Percentiles rank a stretch among this genome's conserved stretches.
These are phyloP conservation scores for Tragelaphus strepsiceros DNA, from an alignment of 2,113 vertebrate species.

Conservation along the genomic window DNA sequence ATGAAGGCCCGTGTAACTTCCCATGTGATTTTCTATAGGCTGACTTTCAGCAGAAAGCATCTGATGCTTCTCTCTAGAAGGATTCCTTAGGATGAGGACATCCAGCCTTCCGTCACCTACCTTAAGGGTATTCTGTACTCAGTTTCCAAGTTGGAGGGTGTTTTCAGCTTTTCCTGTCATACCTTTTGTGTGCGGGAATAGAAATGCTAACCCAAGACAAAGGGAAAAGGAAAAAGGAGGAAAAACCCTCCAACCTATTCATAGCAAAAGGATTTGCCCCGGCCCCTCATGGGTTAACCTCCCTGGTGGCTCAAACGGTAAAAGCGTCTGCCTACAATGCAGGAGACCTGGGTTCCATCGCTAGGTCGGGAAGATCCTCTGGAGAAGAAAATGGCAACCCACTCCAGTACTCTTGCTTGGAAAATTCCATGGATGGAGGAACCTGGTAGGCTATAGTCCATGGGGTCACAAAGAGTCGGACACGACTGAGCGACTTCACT, in stretches of 20 bases:
- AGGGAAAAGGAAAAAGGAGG: not conserved
- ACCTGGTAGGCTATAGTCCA: not conserved
- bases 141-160: not conserved
- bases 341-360: not conserved
- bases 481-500: not conserved
- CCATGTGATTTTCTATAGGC: fast-evolving
- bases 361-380: not conserved
- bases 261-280: not conserved
- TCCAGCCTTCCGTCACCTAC: fast-evolving
- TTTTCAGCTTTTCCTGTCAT: not conserved
- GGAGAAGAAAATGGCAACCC: not conserved
- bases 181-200: not conserved
- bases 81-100: not conserved
- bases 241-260: not conserved
- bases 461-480: not conserved
- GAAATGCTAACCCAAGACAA: not conserved
- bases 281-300: not conserved
- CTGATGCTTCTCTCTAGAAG: not conserved
- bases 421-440: not conserved
- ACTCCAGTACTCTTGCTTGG: not conserved
- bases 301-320: not conserved
- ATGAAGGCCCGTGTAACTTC: not conserved
- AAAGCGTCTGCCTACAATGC: not conserved
- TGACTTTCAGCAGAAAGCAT: not conserved
- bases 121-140: not conserved